Base-by-base conservation (phyloP, 1,140 invertebrate species). In the Drosophila bocki region DNA sequence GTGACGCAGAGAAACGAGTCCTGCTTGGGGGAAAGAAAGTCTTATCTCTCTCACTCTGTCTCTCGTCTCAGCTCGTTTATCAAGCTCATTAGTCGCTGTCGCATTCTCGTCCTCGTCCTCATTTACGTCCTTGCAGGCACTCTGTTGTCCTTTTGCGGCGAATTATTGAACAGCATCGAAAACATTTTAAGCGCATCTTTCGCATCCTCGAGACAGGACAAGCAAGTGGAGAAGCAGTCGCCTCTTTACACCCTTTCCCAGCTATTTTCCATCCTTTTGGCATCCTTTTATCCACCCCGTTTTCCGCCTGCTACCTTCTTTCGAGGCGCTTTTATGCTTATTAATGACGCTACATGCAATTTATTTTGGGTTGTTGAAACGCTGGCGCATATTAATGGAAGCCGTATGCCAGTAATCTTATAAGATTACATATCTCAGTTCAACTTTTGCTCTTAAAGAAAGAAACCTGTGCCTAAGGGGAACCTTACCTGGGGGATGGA, bases 101-200 rank as follows among this genome's bases (percentile, higher is more conserved):
- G 75, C 61, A 42, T 58, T 39, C 37, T 68, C 44, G 29, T 59
- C 62, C 32, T 35, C 44, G 53, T 61, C 15, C 68, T 75, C 32
- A 56, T 42, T 50, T 47, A 53, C 29, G 22, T 39, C 32, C 32
- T 56, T 26, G 13, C 39, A 8, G 48, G 9, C 42, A 45, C 60
- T 37, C 32, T 42, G 56, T 33, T 82, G 83, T 79, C 80, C 64
- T 68, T 79, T 60, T 54, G 61, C 70, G 77, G 65, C 60, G 72
- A 88, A 88, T 88, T 88, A 88, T 88, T 88, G 84, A 88, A 88
- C 84, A 88, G 84, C 84, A 88, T 84, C 83, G 84, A 88, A 90
- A 90, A 88, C 85, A 88, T 85, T 90, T 90, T 69, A 81, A 88
- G 84, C 82, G 85, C 64, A 7, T 35, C 74, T 56, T 50, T 72